Percentiles rank a stretch among this genome's conserved stretches.
phyloP scores from a whole-genome alignment of 2,113 vertebrate species.

The Pavo muticus region DNA sequence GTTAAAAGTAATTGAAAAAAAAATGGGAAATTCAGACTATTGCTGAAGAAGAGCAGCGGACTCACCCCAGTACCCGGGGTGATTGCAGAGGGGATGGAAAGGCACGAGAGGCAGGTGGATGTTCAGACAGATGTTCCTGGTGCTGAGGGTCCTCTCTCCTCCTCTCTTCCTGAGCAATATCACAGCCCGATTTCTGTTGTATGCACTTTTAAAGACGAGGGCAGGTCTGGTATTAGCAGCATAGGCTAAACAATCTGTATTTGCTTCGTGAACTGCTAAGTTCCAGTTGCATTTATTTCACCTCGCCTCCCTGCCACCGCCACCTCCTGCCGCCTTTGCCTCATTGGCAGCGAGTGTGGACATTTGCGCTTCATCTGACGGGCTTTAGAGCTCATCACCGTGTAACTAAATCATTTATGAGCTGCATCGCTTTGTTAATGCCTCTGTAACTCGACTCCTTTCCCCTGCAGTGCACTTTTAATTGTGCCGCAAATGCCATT shows the following conservation, averaged over 20 bases:
- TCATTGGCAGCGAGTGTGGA: background rate
- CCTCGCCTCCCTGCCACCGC: background rate
- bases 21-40: background rate
- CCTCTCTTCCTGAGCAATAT: background rate
- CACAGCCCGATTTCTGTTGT: background rate
- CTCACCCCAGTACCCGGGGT: background rate
- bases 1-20: background rate
- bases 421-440: background rate
- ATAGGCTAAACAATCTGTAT: background rate
- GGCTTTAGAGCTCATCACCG: background rate
- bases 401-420: constrained; percentile 30
- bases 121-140: background rate
- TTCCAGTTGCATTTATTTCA: background rate
- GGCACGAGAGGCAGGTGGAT: background rate
- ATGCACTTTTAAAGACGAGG: background rate
- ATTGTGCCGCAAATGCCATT: constrained; percentile 44
- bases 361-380: background rate
- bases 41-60: background rate
- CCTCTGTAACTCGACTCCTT: constrained; percentile 9
- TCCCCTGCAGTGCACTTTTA: constrained; percentile 1
- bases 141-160: background rate
- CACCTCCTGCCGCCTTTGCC: background rate
- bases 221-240: background rate
- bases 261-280: background rate
- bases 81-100: background rate